A percentile compares a stretch with the other conserved stretches of the same genome.
Evolutionary conservation across 2,113 vertebrate species (phyloP).

Genomic region (Dicaeum eximium): DNA sequence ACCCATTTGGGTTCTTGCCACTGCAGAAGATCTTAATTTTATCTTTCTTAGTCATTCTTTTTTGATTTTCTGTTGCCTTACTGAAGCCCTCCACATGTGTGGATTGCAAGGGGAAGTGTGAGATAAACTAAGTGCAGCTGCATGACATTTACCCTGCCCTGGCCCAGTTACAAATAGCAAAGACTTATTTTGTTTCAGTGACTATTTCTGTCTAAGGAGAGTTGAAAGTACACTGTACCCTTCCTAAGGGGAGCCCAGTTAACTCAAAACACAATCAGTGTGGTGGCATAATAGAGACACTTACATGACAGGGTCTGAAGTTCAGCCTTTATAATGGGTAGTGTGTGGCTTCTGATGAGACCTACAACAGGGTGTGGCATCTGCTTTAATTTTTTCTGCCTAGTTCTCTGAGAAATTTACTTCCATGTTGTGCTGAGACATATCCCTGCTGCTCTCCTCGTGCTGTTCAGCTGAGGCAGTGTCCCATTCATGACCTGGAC

Average conservation of each 20-base stretch:
- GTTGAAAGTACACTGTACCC: background rate
- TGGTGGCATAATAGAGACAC: background rate
- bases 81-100: background rate
- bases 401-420: background rate
- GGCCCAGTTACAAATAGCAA: background rate
- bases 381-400: background rate
- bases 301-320: background rate
- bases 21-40: conserved; percentile 11
- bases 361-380: background rate
- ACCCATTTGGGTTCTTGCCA: background rate
- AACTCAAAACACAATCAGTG: background rate
- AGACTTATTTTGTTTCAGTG: background rate
- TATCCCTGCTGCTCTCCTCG: background rate
- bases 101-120: conserved; percentile 4
- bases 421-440: background rate
- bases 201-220: background rate
- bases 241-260: background rate
- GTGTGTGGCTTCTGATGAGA: background rate
- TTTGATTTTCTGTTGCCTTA: background rate
- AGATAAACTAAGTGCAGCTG: background rate
- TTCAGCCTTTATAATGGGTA: background rate
- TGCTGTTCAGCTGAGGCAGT: background rate
- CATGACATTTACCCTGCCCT: background rate
- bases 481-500: background rate
- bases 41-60: background rate